Evolutionary conservation across 1,140 invertebrate genomes (phyloP).

Genomic region (Drosophila burlai): DNA sequence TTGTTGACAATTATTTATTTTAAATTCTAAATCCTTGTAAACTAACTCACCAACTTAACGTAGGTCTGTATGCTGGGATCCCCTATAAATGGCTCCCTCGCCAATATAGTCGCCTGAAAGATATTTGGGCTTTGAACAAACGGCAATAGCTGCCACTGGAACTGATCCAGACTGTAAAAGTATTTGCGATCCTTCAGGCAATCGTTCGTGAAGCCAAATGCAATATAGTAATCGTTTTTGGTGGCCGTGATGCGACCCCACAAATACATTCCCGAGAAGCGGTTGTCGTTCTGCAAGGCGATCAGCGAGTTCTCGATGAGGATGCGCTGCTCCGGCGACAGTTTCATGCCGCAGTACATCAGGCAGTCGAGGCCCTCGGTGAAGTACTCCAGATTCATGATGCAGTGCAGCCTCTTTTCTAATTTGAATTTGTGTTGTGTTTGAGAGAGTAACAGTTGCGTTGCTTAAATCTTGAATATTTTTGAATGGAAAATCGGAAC

Average conservation of each 20-base stretch:
- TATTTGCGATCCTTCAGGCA: conserved; percentile 88
- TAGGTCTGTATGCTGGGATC: conserved; percentile 86
- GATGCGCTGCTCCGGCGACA: conserved; percentile 88
- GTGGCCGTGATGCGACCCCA: conserved; percentile 90
- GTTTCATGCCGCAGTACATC: conserved; percentile 87
- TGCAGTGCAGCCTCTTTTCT: neutral
- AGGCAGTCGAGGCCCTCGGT: conserved; percentile 73
- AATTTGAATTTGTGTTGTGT: conserved; percentile 42
- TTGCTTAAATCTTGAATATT: conserved; percentile 1
- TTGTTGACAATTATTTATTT: neutral
- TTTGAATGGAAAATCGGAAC: conserved; percentile 16
- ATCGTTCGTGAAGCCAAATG: conserved; percentile 90
- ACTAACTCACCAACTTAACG: conserved; percentile 81
- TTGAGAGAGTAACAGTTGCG: neutral
- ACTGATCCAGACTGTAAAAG: conserved; percentile 90
- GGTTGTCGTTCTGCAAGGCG: conserved; percentile 90
- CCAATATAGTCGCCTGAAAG: conserved; percentile 87
- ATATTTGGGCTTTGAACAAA: conserved; percentile 87
- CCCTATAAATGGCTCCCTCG: conserved; percentile 86
- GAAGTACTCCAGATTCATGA: conserved; percentile 81
- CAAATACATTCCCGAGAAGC: conserved; percentile 90
- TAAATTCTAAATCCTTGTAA: neutral
- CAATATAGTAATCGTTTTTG: conserved; percentile 90
- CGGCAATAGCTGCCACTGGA: conserved; percentile 89
- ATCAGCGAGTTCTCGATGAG: conserved; percentile 90